Base-by-base conservation (phyloP, 2,888 invertebrate genomes). In the Formica aserva region DNA sequence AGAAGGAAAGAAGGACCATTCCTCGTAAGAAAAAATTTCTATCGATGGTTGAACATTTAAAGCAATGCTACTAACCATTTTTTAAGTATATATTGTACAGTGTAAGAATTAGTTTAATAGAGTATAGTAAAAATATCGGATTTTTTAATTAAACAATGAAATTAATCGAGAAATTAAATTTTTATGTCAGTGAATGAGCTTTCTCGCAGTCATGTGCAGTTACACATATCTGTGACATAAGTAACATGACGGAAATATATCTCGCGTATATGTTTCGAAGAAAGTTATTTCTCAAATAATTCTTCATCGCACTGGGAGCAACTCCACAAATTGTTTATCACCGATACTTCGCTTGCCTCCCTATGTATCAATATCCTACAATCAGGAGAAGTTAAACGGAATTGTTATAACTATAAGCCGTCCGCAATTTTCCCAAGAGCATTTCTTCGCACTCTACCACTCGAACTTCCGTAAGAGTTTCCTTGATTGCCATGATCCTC, bases 401-500 rank as follows among this genome's bases (percentile, higher is more conserved):
- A 71, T 80, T 48, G 71, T 80, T 71, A 60, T 35, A 78, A 78
- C 60, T 62, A 60, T 45, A 62, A 71, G 45, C 35, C 35, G 22
- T 71, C 48, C 71, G 41, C 69, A 45, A 60, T 69, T 78, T 78
- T 71, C 71, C 71, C 71, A 18, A 69, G 78, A 78, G 78, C 35
- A 22, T 45, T 62, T 45, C 60, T 35, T 45, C 69, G 78, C 55
- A 5, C n/a, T 38, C 22, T 55, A 29, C n/a, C 29, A 38, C 13
- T 22, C 71, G 18, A 80, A 80, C 71, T 69, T 78, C 9, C 35
- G 18, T 15, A 26, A 52, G 57, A 69, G 60, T 78, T 80, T 71
- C 71, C 26, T 60, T 41, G 78, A 71, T 80, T 71, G 60, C 48
- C 41, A 55, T 41, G 55, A 77, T 78, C 41, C 67, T 67, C 69